Base-by-base conservation (phyloP, 2,797 vertebrate species). In the Urophycis tenuis region DNA sequence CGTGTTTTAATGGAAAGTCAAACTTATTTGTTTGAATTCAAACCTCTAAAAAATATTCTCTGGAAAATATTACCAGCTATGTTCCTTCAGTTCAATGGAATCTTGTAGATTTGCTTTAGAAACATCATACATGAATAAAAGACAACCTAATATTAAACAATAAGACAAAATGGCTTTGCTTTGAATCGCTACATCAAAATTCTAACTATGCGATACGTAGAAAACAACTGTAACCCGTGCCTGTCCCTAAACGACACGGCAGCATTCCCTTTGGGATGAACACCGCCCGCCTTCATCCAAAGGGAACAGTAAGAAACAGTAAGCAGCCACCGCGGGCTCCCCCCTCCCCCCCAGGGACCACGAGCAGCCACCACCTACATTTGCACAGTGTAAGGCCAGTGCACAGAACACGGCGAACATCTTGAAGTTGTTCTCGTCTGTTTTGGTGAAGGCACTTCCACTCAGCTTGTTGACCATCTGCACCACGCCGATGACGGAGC, bases 361-460 rank as follows among this genome's bases (percentile, higher is more conserved):
- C 6, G 7, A 19, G 34, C 15, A 1, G 30, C 30, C n/a, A 15
- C 31, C 29, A 94, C 97, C 97, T 89, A 99, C 98, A 76, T 99
- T 99, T 93, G 98, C 98, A 95, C 98, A 99, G 96, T 99, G 98
- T 94, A 99, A 95, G 95, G 98, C 98, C 92, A 99, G 90, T 87
- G 98, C 98, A 89, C 98, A 99, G 87, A 99, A 99, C 93, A 99
- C 98, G 30, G 98, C 98, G 87, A 99, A 99, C 97, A 99, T 98
- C 92, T 99, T 99, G 92, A 99, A 99, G 95, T 99, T 99, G 94
- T 99, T 99, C 90, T 99, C 98, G 41, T 99, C 98, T 0, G 97
- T 98, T 93, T 99, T 98, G 88, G 97, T 98, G 93, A 99, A 99
- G 96, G 98, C 98, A 95, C 96, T 96, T 95, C 97, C 98, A 88